These are phyloP conservation scores for Danio jaintianensis DNA, from an alignment of 2,797 vertebrate genomes.

Conservation along the genomic window DNA sequence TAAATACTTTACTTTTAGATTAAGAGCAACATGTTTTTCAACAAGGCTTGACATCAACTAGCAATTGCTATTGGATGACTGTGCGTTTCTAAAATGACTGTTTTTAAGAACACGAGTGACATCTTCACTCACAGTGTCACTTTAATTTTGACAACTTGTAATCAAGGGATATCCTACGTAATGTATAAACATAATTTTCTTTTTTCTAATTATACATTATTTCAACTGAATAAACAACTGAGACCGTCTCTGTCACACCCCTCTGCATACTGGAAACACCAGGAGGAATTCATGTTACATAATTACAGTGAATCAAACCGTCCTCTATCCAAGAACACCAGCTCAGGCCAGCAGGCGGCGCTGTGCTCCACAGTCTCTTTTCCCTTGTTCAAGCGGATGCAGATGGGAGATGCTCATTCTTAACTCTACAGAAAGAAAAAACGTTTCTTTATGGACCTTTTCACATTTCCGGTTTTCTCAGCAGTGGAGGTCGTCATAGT, in stretches of 20 bases:
- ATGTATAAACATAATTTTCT: neutral
- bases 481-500: too few species aligned
- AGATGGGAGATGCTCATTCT: too few species aligned
- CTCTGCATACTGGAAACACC: neutral
- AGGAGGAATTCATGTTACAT: constrained; percentile 29
- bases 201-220: neutral
- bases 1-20: neutral
- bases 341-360: constrained; percentile 46
- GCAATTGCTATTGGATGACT: neutral
- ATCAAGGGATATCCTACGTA: neutral
- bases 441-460: too few species aligned
- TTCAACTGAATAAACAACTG: constrained; percentile 2
- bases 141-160: neutral
- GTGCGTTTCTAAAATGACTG: neutral
- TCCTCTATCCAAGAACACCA: neutral
- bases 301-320: constrained; percentile 30
- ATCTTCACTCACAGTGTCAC: neutral
- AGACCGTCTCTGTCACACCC: constrained; percentile 8
- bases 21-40: neutral
- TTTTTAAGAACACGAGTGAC: neutral
- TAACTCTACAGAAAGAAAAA: too few species aligned
- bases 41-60: neutral
- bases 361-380: constrained; percentile 12
- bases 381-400: neutral
- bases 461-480: too few species aligned